These are phyloP conservation scores for Serilophus lunatus DNA, from an alignment of 2,113 vertebrate species.

Conservation along the genomic window DNA sequence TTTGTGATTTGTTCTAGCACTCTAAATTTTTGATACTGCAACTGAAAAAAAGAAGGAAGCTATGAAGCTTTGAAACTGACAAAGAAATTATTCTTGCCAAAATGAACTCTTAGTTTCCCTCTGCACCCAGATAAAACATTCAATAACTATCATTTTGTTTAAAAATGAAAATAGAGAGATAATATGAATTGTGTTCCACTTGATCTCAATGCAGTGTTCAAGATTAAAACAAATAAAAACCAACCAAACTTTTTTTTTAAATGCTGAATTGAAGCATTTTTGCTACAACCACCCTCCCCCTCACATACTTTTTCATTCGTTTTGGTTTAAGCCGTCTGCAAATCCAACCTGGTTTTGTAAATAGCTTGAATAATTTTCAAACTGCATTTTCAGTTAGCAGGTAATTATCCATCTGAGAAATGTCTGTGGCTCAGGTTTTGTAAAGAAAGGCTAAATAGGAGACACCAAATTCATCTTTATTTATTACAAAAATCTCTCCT, in stretches of 20 bases:
- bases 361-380: not conserved
- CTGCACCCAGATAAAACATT: not conserved
- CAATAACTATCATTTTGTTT: not conserved
- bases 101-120: not conserved
- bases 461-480: not conserved
- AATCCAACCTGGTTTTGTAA: not conserved
- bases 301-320: not conserved
- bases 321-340: not conserved
- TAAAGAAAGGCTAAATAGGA: not conserved
- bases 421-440: not conserved
- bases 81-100: not conserved
- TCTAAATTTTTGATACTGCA: not conserved
- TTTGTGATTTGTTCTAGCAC: not conserved
- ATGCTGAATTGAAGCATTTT: not conserved
- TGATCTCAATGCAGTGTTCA: not conserved
- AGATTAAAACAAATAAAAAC: not conserved
- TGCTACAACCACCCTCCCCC: not conserved
- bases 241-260: not conserved
- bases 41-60: not conserved
- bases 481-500: not conserved
- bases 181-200: not conserved
- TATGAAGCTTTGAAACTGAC: not conserved
- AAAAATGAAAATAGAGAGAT: not conserved
- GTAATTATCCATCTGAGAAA: not conserved
- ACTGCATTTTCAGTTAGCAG: not conserved